Conservation (phyloP, 2,113 vertebrate genomes). For the Lichenostomus cassidix region DNA sequence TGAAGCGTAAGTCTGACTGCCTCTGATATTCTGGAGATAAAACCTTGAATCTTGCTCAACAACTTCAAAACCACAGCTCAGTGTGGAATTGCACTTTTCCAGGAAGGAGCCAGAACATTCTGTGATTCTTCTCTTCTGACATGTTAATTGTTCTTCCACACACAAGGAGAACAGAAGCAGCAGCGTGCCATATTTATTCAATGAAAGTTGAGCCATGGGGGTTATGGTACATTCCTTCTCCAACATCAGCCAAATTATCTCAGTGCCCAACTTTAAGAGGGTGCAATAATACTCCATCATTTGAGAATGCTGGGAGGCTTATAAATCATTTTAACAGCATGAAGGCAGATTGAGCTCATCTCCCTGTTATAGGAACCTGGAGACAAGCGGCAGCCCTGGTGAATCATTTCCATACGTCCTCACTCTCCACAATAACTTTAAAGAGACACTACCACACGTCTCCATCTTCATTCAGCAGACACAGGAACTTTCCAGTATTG, state of each 20-base stretch:
- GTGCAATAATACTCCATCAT: slow-evolving; percentile 81
- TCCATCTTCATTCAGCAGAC: neutral
- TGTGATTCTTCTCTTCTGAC: slow-evolving; percentile 76
- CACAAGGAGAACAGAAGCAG: slow-evolving; percentile 75
- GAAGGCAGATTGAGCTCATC: slow-evolving; percentile 82
- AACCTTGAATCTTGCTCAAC: slow-evolving; percentile 47
- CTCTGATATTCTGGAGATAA: slow-evolving; percentile 65
- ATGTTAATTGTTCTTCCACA: slow-evolving; percentile 78
- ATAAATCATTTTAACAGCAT: slow-evolving; percentile 84
- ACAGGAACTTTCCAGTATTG: neutral
- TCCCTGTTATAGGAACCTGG: slow-evolving; percentile 77
- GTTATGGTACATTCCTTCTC: slow-evolving; percentile 74
- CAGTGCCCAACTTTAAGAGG: slow-evolving; percentile 80
- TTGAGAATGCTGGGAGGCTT: slow-evolving; percentile 73
- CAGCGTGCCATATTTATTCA: slow-evolving; percentile 78
- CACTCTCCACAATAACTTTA: slow-evolving; percentile 64
- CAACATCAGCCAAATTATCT: slow-evolving; percentile 82
- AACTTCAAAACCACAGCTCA: slow-evolving; percentile 68
- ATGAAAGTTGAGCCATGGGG: slow-evolving; percentile 77
- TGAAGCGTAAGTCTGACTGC: neutral
- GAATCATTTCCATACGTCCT: slow-evolving; percentile 73
- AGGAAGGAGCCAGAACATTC: slow-evolving; percentile 64
- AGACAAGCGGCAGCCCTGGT: slow-evolving; percentile 73
- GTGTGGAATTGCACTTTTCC: slow-evolving; percentile 63
- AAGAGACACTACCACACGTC: slow-evolving; percentile 43